Conservation (phyloP, 2,113 vertebrate species). For the Lagopus muta region DNA sequence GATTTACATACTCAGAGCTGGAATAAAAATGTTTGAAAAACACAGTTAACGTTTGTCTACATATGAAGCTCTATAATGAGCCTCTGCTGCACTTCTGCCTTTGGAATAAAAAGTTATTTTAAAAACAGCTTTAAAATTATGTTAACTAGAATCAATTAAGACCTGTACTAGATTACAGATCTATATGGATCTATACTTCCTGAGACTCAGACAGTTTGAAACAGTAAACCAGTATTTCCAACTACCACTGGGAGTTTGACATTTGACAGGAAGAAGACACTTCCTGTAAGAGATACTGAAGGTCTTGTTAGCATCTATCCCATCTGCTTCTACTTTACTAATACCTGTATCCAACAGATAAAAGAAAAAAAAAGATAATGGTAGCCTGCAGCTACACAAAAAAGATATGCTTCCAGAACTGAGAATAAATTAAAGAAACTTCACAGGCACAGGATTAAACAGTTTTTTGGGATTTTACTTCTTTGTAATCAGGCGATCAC, state of each 20-base stretch:
- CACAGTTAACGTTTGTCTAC: background rate
- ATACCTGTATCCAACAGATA: background rate
- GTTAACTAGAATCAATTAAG: background rate
- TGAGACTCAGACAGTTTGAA: background rate
- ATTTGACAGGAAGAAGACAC: background rate
- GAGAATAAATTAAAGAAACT: background rate
- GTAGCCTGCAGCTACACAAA: background rate
- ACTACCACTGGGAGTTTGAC: background rate
- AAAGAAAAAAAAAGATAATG: background rate
- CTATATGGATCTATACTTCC: background rate
- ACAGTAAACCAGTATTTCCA: background rate
- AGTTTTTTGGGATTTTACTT: background rate
- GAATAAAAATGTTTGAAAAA: constrained; percentile 1
- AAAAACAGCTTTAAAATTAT: background rate
- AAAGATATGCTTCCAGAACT: background rate
- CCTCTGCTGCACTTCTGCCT: background rate
- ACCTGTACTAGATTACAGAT: background rate
- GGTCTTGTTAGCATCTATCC: background rate
- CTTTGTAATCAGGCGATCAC: background rate
- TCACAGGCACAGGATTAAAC: background rate
- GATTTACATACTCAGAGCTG: background rate
- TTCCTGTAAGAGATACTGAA: background rate
- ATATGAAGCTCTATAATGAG: background rate
- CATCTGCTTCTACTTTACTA: background rate
- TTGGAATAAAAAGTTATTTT: background rate